A percentile compares a stretch with the other conserved stretches of the same genome.
phyloP scores from a whole-genome alignment of 1,140 invertebrate genomes.

The Saccostrea glomerata region DNA sequence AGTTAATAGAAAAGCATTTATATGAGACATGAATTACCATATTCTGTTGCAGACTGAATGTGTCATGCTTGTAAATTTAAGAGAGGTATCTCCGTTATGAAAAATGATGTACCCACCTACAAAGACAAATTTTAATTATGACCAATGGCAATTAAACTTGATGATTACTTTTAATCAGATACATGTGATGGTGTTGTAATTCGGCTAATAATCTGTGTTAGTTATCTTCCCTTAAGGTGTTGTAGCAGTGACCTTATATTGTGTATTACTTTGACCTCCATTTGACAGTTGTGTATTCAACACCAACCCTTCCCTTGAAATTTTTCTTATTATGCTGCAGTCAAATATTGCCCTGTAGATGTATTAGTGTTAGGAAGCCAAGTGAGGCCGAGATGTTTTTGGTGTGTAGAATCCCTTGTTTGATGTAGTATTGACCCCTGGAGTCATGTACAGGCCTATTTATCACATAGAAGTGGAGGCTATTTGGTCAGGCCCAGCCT shows the following conservation, averaged over 20 bases:
- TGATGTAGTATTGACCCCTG: conserved; percentile 25
- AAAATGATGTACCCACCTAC: too few species aligned
- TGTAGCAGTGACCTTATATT: background rate
- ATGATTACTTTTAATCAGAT: too few species aligned
- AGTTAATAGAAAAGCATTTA: background rate
- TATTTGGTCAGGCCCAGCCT: conserved; percentile 22
- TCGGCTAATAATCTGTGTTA: background rate
- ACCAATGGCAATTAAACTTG: too few species aligned
- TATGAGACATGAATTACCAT: background rate
- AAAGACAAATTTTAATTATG: too few species aligned
- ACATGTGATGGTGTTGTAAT: too few species aligned
- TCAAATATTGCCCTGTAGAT: conserved; percentile 8
- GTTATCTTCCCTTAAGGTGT: background rate
- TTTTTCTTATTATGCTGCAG: background rate
- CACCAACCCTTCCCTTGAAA: conserved; percentile 8
- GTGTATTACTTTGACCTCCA: conserved; percentile 30
- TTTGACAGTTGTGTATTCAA: conserved; percentile 25
- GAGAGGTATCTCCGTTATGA: too few species aligned
- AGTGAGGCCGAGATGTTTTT: conserved; percentile 19
- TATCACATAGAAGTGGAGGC: conserved; percentile 14
- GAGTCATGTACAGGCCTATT: conserved; percentile 14
- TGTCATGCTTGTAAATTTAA: background rate
- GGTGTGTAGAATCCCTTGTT: conserved; percentile 27
- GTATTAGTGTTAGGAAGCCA: background rate
- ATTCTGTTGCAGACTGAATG: background rate